Conservation (phyloP, 2,888 invertebrate species). For the Ctenicera cuprea region DNA sequence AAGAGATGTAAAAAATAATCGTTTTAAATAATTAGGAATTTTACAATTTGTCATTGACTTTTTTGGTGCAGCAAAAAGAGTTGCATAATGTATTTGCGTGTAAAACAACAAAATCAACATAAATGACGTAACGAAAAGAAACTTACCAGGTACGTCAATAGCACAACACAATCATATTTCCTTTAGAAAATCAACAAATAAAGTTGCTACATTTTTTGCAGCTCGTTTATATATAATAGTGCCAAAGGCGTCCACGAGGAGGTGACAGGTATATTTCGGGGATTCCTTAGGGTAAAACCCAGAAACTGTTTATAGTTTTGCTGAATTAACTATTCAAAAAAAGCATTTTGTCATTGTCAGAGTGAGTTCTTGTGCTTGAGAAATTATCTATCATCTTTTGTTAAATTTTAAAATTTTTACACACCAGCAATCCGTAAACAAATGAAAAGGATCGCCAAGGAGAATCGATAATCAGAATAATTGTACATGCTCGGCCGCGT, state of each 20-base stretch:
- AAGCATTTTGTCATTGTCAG: neutral
- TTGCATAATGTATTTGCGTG: neutral
- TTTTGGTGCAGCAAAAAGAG: neutral
- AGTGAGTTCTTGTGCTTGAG: neutral
- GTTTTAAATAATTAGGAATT: too few species aligned
- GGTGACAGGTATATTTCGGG: constrained; percentile 8
- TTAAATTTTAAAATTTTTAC: too few species aligned
- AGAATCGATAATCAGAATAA: too few species aligned
- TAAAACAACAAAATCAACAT: neutral
- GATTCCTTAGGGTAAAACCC: constrained; percentile 8
- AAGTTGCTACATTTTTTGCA: neutral
- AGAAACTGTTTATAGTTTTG: neutral
- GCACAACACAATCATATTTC: too few species aligned
- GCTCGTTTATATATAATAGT: neutral
- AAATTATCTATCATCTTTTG: too few species aligned
- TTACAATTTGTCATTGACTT: neutral
- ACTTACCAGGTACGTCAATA: too few species aligned
- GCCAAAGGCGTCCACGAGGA: constrained; percentile 3
- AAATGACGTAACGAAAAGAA: neutral
- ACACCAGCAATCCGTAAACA: too few species aligned
- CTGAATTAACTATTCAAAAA: neutral
- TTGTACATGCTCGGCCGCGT: too few species aligned
- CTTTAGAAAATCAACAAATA: too few species aligned
- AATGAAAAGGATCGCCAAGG: too few species aligned
- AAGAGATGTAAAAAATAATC: too few species aligned